Evolutionary conservation across 2,797 vertebrate genomes (phyloP), one percentile per base, ranked within the genome.

Genomic region (Oreochromis grahami): DNA sequence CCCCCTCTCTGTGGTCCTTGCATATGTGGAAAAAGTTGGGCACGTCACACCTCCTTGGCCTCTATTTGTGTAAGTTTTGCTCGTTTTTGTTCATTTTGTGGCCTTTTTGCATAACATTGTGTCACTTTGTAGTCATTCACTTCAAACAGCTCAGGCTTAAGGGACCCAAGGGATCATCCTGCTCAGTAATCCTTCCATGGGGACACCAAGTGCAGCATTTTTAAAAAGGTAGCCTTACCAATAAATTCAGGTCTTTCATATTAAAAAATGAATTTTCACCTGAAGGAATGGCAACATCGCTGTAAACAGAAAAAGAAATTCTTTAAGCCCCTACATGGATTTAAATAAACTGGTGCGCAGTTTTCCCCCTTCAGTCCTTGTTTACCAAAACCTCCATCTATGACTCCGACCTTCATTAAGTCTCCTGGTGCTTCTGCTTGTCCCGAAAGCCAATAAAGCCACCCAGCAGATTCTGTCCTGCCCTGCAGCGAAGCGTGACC

Each of bases 401-500:
- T 8, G 7, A 51, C 56, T 80, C 52, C 77, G 83, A 86, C 79
- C 82, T 87, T 87, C 79, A 79, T 8, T 10, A 26, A 56, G 52
- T 80, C 63, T 53, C 50, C 76, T 8, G 17, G 4, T 76, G 60
- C 51, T 15, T 48, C 43, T 26, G 63, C 84, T 77, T 45, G 65
- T 86, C 43, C 76, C 74, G 51, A 45, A 41, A 76, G 70, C 55
- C 77, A 84, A 48, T 74, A 24, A 81, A 80, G 34, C 80, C 74
- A 81, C 36, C 53, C 83, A 58, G 51, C 12, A 51, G 32, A 79
- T 12, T 43, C 72, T 11, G n/a, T 68, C 50, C 84, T 60, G 48
- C 21, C 50, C 68, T 82, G 84, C 80, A 87, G 79, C 65, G 63
- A 63, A 84, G 53, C 82, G 3, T 26, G 65, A 81, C 84, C 32